These are phyloP conservation scores for Osmoderma eremita DNA, from an alignment of 2,888 invertebrate species.

Conservation along the genomic window DNA sequence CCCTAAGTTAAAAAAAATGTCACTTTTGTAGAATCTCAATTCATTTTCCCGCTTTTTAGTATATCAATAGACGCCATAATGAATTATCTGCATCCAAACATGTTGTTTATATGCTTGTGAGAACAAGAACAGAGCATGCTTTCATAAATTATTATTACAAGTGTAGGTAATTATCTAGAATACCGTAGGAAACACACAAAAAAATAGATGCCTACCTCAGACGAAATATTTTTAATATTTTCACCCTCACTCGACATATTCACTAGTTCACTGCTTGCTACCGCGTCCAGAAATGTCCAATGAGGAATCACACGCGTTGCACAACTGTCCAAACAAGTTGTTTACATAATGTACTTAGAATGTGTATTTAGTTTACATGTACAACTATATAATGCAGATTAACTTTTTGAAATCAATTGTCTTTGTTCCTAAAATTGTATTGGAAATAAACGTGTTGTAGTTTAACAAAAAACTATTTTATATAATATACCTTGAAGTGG, in stretches of 20 bases:
- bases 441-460: too few relatives aligned
- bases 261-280: constrained; percentile 59
- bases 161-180: constrained; percentile 19
- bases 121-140: constrained; percentile 3
- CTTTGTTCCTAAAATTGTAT: too few relatives aligned
- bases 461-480: too few relatives aligned
- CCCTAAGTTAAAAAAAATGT: constrained; percentile 38
- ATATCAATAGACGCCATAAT: constrained; percentile 64
- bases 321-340: constrained; percentile 51
- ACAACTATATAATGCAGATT: constrained; percentile 29
- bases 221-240: constrained; percentile 60
- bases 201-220: constrained; percentile 58
- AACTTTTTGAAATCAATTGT: constrained; percentile 8
- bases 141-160: constrained; percentile 5
- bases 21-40: constrained; percentile 40
- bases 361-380: constrained; percentile 18
- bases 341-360: constrained; percentile 14
- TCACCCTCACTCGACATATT: constrained; percentile 64
- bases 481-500: too few relatives aligned
- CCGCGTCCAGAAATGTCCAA: constrained; percentile 63
- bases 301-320: constrained; percentile 61
- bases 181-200: neutral
- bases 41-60: constrained; percentile 63
- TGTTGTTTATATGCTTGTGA: constrained; percentile 52
- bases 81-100: constrained; percentile 57